Percentiles rank a stretch among this genome's conserved stretches.
phyloP scores from a whole-genome alignment of 2,888 invertebrate genomes.

The Cerastis rubricosa region DNA sequence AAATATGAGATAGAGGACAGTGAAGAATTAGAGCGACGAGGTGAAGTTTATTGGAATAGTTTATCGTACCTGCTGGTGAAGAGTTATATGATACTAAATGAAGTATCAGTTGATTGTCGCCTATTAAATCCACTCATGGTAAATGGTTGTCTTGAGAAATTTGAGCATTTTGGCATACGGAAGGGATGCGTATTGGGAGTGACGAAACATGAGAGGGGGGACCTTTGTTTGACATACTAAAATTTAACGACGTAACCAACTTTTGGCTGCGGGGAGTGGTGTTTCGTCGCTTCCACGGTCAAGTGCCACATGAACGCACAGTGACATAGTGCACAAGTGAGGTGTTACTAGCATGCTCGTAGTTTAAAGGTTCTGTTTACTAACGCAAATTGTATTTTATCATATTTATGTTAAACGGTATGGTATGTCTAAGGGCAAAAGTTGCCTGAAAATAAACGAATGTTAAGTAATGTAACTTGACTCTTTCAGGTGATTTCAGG shows the following conservation, averaged over 20 bases:
- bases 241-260: background rate
- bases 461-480: background rate
- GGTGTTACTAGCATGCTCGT: too few relatives aligned
- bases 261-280: too few relatives aligned
- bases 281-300: too few relatives aligned
- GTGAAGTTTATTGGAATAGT: conserved; percentile 35
- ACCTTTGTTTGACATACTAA: background rate
- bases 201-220: background rate
- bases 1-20: conserved; percentile 29
- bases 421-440: too few relatives aligned
- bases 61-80: conserved; percentile 20
- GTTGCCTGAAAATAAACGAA: too few relatives aligned
- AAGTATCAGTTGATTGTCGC: background rate
- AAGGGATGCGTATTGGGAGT: background rate
- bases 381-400: too few relatives aligned
- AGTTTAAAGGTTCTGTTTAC: too few relatives aligned
- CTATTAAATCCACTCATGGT: background rate
- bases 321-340: too few relatives aligned
- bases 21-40: conserved; percentile 26
- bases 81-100: conserved; percentile 21
- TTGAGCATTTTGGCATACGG: background rate
- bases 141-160: conserved; percentile 4
- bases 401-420: too few relatives aligned
- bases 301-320: too few relatives aligned
- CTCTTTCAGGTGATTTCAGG: background rate